Evolutionary conservation across 2,797 vertebrate species (phyloP), one percentile per base, ranked within the genome.

Genomic region (Parauchenoglanis punctatus): DNA sequence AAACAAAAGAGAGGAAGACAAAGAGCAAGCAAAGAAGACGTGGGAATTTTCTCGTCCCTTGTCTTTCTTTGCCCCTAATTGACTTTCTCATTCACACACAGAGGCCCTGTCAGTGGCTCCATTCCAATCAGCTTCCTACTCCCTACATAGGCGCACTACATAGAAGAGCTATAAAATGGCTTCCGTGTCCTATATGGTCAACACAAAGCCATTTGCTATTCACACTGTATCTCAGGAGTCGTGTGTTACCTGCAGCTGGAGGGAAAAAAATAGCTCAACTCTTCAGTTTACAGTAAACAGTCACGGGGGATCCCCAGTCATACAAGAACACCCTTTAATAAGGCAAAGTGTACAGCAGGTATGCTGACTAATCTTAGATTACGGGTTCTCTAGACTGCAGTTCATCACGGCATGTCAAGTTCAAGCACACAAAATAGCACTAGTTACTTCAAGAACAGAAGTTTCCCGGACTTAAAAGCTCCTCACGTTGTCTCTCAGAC

Each of bases 251-350:
- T 88, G 90, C 90, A 86, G 78, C 87, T 88, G 83, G 93, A 90
- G 91, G 89, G 40, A 2, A 73, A 2, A 73, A 88, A 35, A 82
- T 15, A 7, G 13, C 83, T 81, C 10, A 15, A n/a, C 59, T 44
- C n/a, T 88, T 93, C 88, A 93, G 61, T 94, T 93, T 88, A 91
- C 87, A 92, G 92, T 92, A 93, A 94, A 93, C 92, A 93, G 58
- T 76, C 67, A 56, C 75, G 86, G 54, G 92, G 92, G 87, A 94
- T 91, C 86, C 92, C 94, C 90, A 77, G 87, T 87, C 89, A 84
- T 91, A 61, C 84, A 90, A 88, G n/a, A 89, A 88, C 84, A 75
- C n/a, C 76, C 85, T 81, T 12, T 88, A 87, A 56, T 54, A 88
- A 77, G 75, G 23, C 58, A 86, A 85, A 84, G 52, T 84, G 75